Conservation (phyloP, 2,888 invertebrate genomes). For the Caenorhabditis drosophilae region DNA sequence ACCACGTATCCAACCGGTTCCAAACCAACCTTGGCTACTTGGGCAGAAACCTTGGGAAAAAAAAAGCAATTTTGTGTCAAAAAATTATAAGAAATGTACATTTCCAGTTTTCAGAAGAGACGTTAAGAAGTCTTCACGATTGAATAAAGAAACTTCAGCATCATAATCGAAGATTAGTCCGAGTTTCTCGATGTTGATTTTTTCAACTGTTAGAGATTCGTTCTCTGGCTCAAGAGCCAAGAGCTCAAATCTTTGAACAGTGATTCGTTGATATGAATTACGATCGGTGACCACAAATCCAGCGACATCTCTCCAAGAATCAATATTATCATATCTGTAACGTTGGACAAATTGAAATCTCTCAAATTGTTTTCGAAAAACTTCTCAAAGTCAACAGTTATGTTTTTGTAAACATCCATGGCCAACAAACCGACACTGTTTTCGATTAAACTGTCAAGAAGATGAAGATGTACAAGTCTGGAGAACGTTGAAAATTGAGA, state of each 20-base stretch:
- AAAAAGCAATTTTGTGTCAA: neutral
- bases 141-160: slow-evolving; percentile 42
- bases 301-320: slow-evolving; percentile 60
- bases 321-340: slow-evolving; percentile 28
- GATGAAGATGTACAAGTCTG: slow-evolving; percentile 43
- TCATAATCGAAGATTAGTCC: slow-evolving; percentile 47
- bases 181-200: slow-evolving; percentile 38
- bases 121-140: slow-evolving; percentile 42
- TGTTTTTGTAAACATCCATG: slow-evolving; percentile 55
- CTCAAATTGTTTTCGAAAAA: slow-evolving; percentile 6
- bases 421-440: slow-evolving; percentile 48
- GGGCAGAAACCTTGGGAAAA: slow-evolving; percentile 43
- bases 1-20: slow-evolving; percentile 60
- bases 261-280: slow-evolving; percentile 50
- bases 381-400: slow-evolving; percentile 60
- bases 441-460: slow-evolving; percentile 44
- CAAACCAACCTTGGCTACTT: slow-evolving; percentile 46
- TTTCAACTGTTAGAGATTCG: slow-evolving; percentile 23
- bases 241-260: slow-evolving; percentile 47
- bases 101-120: slow-evolving; percentile 37
- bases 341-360: too few species aligned
- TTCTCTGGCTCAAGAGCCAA: slow-evolving; percentile 36
- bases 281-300: slow-evolving; percentile 64
- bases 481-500: neutral
- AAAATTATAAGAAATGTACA: slow-evolving; percentile 7